These are phyloP conservation scores for Hemibates koningsi DNA, from an alignment of 2,113 vertebrate species.

Conservation along the genomic window DNA sequence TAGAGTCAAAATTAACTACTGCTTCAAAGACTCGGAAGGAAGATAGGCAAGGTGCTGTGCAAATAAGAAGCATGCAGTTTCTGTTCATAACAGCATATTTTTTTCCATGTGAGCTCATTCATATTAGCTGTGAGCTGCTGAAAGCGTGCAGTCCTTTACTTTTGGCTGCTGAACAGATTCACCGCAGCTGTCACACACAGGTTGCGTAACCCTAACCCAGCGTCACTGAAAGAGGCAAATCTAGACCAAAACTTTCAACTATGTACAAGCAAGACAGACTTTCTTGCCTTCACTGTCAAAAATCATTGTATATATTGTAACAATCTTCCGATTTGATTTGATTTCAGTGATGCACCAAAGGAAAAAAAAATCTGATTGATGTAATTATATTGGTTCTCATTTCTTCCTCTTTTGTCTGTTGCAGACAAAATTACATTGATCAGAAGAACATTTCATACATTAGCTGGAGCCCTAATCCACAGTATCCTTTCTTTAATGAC, in stretches of 20 bases:
- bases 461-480: not conserved
- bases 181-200: not conserved
- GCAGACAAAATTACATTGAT: not conserved
- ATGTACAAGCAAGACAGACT: not conserved
- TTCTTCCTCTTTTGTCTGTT: not conserved
- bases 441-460: not conserved
- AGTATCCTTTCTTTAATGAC: not conserved
- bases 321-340: not conserved
- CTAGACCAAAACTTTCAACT: not conserved
- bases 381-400: not conserved
- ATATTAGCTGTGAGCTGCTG: not conserved
- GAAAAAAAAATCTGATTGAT: not conserved
- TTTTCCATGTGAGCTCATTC: not conserved
- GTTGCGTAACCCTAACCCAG: not conserved
- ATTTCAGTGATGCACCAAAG: not conserved
- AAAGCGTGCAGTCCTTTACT: not conserved
- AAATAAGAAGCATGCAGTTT: not conserved
- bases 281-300: not conserved
- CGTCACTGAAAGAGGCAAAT: not conserved
- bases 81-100: not conserved
- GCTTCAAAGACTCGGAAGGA: not conserved
- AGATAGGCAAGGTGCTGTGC: not conserved
- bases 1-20: not conserved
- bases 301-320: not conserved
- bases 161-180: not conserved